Percentiles rank a stretch among this genome's conserved stretches.
Evolutionary conservation across 2,888 invertebrate genomes (phyloP).

Genomic region (Seladonia tumulorum): DNA sequence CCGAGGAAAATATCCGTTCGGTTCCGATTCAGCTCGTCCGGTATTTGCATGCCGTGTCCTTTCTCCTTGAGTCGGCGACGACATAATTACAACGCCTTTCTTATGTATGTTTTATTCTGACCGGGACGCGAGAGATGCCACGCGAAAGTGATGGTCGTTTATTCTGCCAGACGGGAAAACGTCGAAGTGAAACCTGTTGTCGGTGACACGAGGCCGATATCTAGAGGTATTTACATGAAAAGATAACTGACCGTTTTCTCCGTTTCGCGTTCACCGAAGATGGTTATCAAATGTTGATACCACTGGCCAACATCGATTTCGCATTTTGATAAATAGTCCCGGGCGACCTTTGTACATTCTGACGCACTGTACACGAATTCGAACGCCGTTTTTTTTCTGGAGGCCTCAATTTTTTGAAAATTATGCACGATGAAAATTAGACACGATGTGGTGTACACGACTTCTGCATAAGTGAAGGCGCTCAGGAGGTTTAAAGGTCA

Average conservation of each 20-base stretch:
- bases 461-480: too few species aligned
- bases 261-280: too few species aligned
- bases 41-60: slow-evolving; percentile 33
- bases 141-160: neutral
- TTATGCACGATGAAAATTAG: too few species aligned
- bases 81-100: slow-evolving; percentile 27
- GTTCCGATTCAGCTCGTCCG: slow-evolving; percentile 22
- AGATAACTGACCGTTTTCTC: neutral
- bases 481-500: too few species aligned
- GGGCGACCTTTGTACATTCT: too few species aligned
- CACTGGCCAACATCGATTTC: too few species aligned
- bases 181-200: neutral
- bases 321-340: too few species aligned
- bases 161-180: neutral
- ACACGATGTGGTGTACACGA: too few species aligned
- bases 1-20: slow-evolving; percentile 41
- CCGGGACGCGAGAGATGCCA: neutral
- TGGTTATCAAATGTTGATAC: too few species aligned
- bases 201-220: neutral
- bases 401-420: too few species aligned
- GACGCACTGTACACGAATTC: too few species aligned
- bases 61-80: slow-evolving; percentile 28
- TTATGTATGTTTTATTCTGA: slow-evolving; percentile 19
- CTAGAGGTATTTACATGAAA: neutral
- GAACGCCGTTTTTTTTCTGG: too few species aligned